Evolutionary conservation across 1,140 invertebrate genomes (phyloP).

Genomic region (Trichomalopsis sarcophagae): DNA sequence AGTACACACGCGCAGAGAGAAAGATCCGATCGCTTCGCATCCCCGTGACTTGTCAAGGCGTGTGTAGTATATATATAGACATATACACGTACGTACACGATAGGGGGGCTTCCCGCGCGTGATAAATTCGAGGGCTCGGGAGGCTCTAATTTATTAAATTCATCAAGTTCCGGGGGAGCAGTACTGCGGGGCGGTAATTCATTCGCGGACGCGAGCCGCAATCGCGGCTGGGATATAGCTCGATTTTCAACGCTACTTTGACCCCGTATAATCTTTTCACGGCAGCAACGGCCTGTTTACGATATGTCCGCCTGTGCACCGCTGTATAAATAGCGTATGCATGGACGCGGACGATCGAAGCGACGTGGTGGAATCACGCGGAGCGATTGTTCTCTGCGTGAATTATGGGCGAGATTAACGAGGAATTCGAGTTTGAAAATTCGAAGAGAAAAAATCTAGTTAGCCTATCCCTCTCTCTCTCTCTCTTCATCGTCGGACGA

Average conservation of each 20-base stretch:
- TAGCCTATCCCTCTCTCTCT: not conserved
- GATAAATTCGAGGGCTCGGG: conserved; percentile 68
- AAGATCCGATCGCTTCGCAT: not conserved
- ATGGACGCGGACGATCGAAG: not conserved
- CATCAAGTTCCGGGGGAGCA: conserved; percentile 62
- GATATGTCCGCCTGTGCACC: not conserved
- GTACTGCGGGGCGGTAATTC: conserved; percentile 39
- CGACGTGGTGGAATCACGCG: not conserved
- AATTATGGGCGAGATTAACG: not conserved
- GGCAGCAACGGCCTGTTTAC: not conserved
- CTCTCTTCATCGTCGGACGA: not conserved
- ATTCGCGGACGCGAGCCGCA: conserved; percentile 28
- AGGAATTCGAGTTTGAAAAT: not conserved
- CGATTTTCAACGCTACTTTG: conserved; percentile 28
- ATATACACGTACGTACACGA: conserved; percentile 35
- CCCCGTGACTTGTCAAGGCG: not conserved
- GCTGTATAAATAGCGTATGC: not conserved
- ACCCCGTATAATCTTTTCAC: conserved; percentile 29
- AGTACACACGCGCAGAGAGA: not conserved
- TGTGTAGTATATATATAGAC: not conserved
- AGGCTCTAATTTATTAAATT: conserved; percentile 70
- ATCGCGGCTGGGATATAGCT: not conserved
- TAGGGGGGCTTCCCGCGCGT: conserved; percentile 56
- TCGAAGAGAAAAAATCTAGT: too few relatives aligned
- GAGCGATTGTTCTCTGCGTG: not conserved